Percentiles rank a stretch among this genome's conserved stretches.
These are phyloP conservation scores for Apostichopus japonicus DNA, from an alignment of 35 echinoderm and acorn worm genomes.

Conservation along the genomic window DNA sequence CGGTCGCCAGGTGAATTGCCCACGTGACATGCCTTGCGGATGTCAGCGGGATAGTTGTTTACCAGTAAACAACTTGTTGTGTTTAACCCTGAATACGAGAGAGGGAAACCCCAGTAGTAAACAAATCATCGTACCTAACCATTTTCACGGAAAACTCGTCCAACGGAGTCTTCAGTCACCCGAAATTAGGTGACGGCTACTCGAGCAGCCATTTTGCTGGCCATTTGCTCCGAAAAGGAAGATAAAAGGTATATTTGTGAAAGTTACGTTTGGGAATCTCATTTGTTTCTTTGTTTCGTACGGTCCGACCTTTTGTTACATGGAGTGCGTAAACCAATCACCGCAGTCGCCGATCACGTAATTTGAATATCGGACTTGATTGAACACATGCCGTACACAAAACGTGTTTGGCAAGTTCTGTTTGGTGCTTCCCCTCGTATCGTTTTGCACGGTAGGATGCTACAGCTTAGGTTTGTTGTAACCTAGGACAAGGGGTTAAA, in stretches of 20 bases:
- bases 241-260: slow-evolving; percentile 56
- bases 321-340: slow-evolving; percentile 65
- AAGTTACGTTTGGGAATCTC: slow-evolving; percentile 53
- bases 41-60: slow-evolving; percentile 96
- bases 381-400: slow-evolving; percentile 63
- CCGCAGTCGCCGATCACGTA: slow-evolving; percentile 65
- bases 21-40: slow-evolving; percentile 94
- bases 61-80: slow-evolving; percentile 99
- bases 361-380: slow-evolving; percentile 67
- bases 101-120: slow-evolving; percentile 99
- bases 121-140: slow-evolving; percentile 96
- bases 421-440: slow-evolving; percentile 49
- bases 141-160: slow-evolving; percentile 95
- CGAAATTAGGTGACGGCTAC: slow-evolving; percentile 20
- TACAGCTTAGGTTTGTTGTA: slow-evolving; percentile 18
- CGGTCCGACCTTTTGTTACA: slow-evolving; percentile 63
- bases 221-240: slow-evolving; percentile 9
- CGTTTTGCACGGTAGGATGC: slow-evolving; percentile 42
- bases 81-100: slow-evolving; percentile 95
- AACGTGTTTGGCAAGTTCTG: slow-evolving; percentile 52
- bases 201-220: slow-evolving; percentile 51
- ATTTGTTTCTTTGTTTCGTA: slow-evolving; percentile 68
- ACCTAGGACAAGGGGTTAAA: slow-evolving; percentile 58
- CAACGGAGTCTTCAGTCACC: slow-evolving; percentile 37
- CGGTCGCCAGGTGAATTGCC: slow-evolving; percentile 91